Base-by-base conservation (phyloP, 2,888 invertebrate species). In the Trichacis sp. region DNA sequence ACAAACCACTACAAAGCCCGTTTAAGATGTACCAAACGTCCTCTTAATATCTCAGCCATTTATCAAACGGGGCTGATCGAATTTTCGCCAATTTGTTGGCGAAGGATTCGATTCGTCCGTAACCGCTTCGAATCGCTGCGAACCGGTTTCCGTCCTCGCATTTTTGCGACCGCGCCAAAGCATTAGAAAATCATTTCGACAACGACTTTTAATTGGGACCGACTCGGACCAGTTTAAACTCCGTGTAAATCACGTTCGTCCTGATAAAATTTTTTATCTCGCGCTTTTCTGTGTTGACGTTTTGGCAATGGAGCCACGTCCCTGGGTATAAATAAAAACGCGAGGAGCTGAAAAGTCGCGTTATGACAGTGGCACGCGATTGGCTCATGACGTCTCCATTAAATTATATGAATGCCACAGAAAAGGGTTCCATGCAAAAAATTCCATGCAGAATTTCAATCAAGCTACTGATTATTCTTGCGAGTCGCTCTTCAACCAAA, bases 21-120 rank as follows among this genome's bases (percentile, higher is more conserved):
- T 60, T 60, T 64, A 60, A 64, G 61, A 56, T 53, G 57, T 49
- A 56, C 56, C 61, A 61, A 24, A 61, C 65, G 60, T 61, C 57
- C 62, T 59, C 59, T 51, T 59, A 12, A 29, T 24, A 46, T 46
- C 46, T 29, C 12, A 11, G 29, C 14, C 24, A 46, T 46, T 46
- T 24, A 46, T 24, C 24, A n/a, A 24, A 20, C 1, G 24, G 20
- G 19, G 2, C 18, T 45, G n/a, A 19, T 20, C 11, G 9, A 45
- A 45, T 45, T 19, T 45, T 17, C n/a, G 19, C 18, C 18, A 45
- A 19, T 20, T 45, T 19, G 20, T 45, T 45, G 9, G 20, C 12
- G 45, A 4, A 15, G 9, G 19, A 45, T 14, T 11, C 17, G 18
- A 5, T 42, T 5, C 42, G 4, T 2, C 17, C n/a, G 36, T 2